A percentile compares a stretch with the other conserved stretches of the same genome.
Evolutionary conservation across 2,888 invertebrate genomes (phyloP).

Genomic region (Pristionchus fissidentatus): DNA sequence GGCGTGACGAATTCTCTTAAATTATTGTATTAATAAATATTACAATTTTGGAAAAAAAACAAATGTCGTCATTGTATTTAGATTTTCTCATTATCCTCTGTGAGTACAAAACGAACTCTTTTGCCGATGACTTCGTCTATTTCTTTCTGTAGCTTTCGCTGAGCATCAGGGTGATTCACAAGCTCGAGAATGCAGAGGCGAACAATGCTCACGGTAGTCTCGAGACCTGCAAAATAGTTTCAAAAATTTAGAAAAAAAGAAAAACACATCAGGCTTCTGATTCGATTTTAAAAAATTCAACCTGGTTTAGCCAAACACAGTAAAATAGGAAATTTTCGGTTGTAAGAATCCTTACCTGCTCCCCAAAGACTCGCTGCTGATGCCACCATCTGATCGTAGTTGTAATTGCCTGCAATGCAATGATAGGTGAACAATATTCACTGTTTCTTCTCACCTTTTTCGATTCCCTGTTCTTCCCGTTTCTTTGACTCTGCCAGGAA

Average conservation of each 20-base stretch:
- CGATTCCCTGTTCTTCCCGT: neutral
- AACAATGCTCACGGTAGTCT: neutral
- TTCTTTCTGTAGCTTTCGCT: neutral
- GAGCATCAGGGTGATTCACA: neutral
- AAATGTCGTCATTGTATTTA: neutral
- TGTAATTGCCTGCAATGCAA: neutral
- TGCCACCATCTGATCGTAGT: neutral
- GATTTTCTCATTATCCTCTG: neutral
- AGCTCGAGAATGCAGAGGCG: neutral
- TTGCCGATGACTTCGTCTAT: neutral
- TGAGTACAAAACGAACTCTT: neutral
- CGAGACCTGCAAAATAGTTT: neutral
- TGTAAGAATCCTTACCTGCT: neutral
- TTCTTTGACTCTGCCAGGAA: neutral
- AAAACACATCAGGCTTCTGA: neutral
- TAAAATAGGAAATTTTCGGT: no score
- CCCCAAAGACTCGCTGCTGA: neutral
- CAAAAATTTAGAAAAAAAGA: neutral
- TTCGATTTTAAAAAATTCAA: neutral
- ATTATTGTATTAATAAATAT: neutral
- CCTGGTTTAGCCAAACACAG: neutral
- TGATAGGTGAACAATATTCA: no score
- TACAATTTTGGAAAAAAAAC: neutral
- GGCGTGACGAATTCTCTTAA: neutral
- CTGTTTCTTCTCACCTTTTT: neutral